Evolutionary conservation across 35 echinoderm and acorn worm genomes (phyloP), one percentile per base, ranked within the genome.

Genomic region (Anneissia japonica): DNA sequence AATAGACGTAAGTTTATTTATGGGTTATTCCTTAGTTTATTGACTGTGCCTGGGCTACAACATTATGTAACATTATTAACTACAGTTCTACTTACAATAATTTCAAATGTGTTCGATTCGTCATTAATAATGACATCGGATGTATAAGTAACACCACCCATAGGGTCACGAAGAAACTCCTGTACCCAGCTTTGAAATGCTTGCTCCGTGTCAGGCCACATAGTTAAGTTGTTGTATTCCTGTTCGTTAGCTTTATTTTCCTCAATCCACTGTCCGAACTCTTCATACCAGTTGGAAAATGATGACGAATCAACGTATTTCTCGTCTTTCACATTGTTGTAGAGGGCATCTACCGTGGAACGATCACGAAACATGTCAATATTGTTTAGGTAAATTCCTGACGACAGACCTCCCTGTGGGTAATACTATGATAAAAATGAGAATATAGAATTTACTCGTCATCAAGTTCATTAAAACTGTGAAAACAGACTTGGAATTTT

Each of bases 201-300:
- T 29, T 41, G 32, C 34, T 46, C 40, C 14, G 30, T 83, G n/a
- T 83, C 55, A 12, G 81, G 81, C 81, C 81, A 83, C 26, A 3
- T 83, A 30, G 43, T 51, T 83, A 32, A 5, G 35, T 39, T 83
- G 55, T 83, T 55, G 12, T 32, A 35, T 46, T 51, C 81, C 2
- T 9, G 38, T 11, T 55, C n/a, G 35, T 51, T 76, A 39, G 21
- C 0, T 29, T 81, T 81, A 30, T 81, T 37, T 3, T 4, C 16
- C 13, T 40, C 3, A 30, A 81, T 81, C 79, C 79, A 81, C 28
- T 23, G 14, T 39, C 31, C 38, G 36, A 39, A 40, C 7, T 81
- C 79, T n/a, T 81, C 79, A 32, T 37, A 81, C 79, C 79, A 81
- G 23, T 39, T 81, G 16, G 35, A 36, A 81, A 81, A 30, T 39